phyloP scores from a whole-genome alignment of 2,113 vertebrate genomes.

The Heliornis fulica region DNA sequence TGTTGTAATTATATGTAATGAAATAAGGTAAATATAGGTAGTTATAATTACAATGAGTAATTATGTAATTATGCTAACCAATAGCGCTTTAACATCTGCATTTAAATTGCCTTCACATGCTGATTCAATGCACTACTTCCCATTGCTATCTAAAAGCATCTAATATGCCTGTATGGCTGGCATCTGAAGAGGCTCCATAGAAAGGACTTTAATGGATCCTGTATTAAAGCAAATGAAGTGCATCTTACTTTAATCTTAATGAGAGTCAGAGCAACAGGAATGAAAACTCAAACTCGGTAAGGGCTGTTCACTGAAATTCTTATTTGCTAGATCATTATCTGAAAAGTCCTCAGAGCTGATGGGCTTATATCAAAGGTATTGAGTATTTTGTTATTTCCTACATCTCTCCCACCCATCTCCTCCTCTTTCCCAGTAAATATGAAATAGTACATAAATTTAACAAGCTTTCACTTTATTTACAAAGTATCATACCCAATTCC shows the following conservation, averaged over 20 bases:
- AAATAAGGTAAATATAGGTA: conserved; percentile 28
- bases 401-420: neutral
- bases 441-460: neutral
- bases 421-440: neutral
- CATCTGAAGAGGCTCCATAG: neutral
- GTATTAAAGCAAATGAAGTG: neutral
- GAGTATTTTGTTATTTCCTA: neutral
- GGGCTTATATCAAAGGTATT: neutral
- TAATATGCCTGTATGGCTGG: neutral
- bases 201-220: neutral
- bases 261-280: neutral
- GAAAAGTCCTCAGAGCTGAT: neutral
- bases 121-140: neutral
- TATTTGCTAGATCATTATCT: neutral
- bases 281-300: neutral
- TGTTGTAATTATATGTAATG: conserved; percentile 32
- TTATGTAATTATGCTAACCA: conserved; percentile 14
- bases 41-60: conserved; percentile 12
- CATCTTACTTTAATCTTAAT: neutral
- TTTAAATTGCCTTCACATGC: neutral
- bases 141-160: neutral
- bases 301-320: neutral
- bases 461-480: neutral
- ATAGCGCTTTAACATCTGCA: neutral
- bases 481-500: neutral